A percentile compares a stretch with the other conserved stretches of the same genome.
Evolutionary conservation across 2,797 vertebrate genomes (phyloP).

Genomic region (Eleutherodactylus coqui): DNA sequence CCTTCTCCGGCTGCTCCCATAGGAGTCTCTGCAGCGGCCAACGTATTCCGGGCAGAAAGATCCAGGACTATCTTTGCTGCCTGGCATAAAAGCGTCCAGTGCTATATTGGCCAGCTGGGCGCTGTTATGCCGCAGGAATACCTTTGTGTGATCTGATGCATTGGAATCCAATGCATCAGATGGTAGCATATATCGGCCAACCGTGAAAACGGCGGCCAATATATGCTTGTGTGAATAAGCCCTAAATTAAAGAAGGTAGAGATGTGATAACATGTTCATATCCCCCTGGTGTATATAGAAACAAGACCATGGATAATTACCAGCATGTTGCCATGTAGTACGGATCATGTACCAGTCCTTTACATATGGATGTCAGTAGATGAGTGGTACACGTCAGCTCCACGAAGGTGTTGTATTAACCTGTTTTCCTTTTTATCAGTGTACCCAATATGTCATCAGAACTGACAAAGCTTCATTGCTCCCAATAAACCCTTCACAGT

Average conservation of each 20-base stretch:
- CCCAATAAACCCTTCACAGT: conserved; percentile 52
- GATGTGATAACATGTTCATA: neutral
- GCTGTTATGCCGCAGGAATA: no score
- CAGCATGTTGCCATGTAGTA: neutral
- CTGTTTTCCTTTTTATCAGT: conserved; percentile 32
- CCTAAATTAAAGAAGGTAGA: neutral
- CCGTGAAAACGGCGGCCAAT: no score
- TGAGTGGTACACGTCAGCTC: neutral
- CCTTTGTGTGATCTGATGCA: no score
- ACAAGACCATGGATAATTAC: neutral
- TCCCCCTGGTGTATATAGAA: neutral
- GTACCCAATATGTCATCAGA: conserved; percentile 35
- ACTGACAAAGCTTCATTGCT: conserved; percentile 39
- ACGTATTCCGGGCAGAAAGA: no score
- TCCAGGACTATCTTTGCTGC: no score
- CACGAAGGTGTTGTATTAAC: conserved; percentile 13
- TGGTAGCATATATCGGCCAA: no score
- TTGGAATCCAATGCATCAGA: no score
- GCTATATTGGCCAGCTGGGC: no score
- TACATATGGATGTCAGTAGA: neutral
- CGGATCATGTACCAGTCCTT: conserved; percentile 2
- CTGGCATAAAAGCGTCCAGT: no score
- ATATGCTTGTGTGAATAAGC: no score
- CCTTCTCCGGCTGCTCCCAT: no score
- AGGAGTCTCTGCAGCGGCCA: no score